A percentile compares a stretch with the other conserved stretches of the same genome.
phyloP scores from a whole-genome alignment of 2,888 invertebrate genomes.

The Drosophila mulleri region DNA sequence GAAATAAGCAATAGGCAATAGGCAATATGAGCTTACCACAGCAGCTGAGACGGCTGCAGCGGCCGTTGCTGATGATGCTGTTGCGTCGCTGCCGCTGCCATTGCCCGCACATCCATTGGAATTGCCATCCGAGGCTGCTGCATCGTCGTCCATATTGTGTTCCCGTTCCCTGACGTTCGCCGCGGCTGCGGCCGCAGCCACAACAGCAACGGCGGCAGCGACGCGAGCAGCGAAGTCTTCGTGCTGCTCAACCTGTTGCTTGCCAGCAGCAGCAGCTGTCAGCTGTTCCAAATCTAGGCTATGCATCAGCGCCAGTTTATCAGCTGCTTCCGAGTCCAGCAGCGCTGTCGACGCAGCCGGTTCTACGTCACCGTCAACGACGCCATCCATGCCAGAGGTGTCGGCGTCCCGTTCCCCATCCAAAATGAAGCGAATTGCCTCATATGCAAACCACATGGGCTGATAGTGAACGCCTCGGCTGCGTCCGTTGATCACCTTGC shows the following conservation, averaged over 20 bases:
- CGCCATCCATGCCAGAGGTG: constrained; percentile 45
- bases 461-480: constrained; percentile 83
- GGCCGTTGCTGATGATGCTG: constrained; percentile 31
- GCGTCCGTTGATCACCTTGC: constrained; percentile 83
- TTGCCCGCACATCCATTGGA: constrained; percentile 51
- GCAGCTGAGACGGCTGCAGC: constrained; percentile 66
- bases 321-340: constrained; percentile 59
- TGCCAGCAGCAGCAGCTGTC: constrained; percentile 53
- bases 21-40: constrained; percentile 74
- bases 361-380: constrained; percentile 33
- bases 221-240: constrained; percentile 67
- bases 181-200: constrained; percentile 64
- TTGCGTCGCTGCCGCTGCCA: constrained; percentile 34
- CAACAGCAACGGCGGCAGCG: constrained; percentile 70
- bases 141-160: constrained; percentile 47
- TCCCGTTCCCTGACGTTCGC: constrained; percentile 65
- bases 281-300: constrained; percentile 74
- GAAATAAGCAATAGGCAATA: constrained; percentile 52
- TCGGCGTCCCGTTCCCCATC: constrained; percentile 79
- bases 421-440: constrained; percentile 83
- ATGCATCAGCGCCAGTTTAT: constrained; percentile 70
- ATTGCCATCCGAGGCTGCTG: constrained; percentile 50
- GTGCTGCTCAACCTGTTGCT: constrained; percentile 49
- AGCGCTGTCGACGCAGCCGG: constrained; percentile 25
- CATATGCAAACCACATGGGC: constrained; percentile 85